A percentile compares a stretch with the other conserved stretches of the same genome.
Conservation (phyloP, 2,888 invertebrate genomes). For the Cremastinae sp. region DNA sequence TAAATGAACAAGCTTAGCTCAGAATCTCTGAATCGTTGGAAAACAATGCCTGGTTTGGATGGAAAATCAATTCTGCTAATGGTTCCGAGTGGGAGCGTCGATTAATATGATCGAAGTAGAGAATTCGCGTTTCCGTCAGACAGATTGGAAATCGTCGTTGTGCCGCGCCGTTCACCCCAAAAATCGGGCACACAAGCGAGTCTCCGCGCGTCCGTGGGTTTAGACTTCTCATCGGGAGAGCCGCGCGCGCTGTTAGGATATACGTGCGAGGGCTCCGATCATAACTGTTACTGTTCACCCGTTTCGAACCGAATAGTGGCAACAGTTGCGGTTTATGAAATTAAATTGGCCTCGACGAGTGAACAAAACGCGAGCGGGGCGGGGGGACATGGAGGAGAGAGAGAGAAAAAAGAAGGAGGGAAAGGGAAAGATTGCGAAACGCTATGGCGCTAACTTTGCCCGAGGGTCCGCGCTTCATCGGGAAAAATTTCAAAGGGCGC, state of each 20-base stretch:
- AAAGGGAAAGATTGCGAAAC: slow-evolving; percentile 26
- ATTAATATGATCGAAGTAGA: slow-evolving; percentile 58
- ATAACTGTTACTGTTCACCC: slow-evolving; percentile 76
- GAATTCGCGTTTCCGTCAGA: slow-evolving; percentile 52
- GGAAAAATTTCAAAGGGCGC: slow-evolving; percentile 59
- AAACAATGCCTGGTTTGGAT: slow-evolving; percentile 21
- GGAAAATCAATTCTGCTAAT: slow-evolving; percentile 33
- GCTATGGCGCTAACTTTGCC: slow-evolving; percentile 47
- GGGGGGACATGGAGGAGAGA: background rate
- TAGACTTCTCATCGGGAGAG: slow-evolving; percentile 30
- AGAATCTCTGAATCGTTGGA: slow-evolving; percentile 21
- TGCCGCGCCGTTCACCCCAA: slow-evolving; percentile 19
- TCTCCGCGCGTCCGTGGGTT: slow-evolving; percentile 4
- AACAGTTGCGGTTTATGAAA: slow-evolving; percentile 81
- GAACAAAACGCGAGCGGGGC: slow-evolving; percentile 53
- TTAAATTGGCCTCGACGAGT: slow-evolving; percentile 76
- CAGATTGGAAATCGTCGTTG: slow-evolving; percentile 59
- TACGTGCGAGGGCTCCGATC: slow-evolving; percentile 68
- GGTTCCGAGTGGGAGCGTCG: slow-evolving; percentile 21
- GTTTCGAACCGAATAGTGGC: slow-evolving; percentile 77
- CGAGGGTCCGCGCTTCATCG: slow-evolving; percentile 37
- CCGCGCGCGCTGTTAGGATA: slow-evolving; percentile 58
- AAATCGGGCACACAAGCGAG: background rate
- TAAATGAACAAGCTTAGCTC: slow-evolving; percentile 3
- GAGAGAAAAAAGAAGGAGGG: background rate